Conservation (phyloP, 2,888 invertebrate genomes). For the Cryptocephalus moraei region DNA sequence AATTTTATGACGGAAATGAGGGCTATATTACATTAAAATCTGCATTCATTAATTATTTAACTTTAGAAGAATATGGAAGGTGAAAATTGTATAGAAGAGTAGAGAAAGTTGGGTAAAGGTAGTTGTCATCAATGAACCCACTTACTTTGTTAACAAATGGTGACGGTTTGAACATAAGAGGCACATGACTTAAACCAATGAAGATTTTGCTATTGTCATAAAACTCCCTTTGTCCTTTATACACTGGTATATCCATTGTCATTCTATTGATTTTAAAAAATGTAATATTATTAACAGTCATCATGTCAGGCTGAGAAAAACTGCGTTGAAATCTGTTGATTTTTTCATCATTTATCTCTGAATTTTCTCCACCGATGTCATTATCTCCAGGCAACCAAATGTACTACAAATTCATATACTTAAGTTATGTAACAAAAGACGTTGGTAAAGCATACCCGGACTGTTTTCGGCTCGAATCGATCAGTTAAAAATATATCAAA, state of each 20-base stretch:
- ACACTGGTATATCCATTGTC: slow-evolving; percentile 50
- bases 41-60: no score
- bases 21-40: no score
- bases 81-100: no score
- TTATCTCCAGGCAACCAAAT: slow-evolving; percentile 93
- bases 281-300: slow-evolving; percentile 50
- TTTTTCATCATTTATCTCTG: slow-evolving; percentile 59
- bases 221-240: slow-evolving; percentile 37
- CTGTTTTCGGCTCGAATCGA: no score
- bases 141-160: slow-evolving; percentile 43
- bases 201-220: slow-evolving; percentile 41
- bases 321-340: slow-evolving; percentile 60
- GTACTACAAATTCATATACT: slow-evolving; percentile 41
- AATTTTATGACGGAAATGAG: no score
- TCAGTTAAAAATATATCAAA: slow-evolving; percentile 47
- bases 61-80: no score
- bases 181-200: slow-evolving; percentile 66
- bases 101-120: no score
- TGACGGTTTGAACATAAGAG: slow-evolving; percentile 47
- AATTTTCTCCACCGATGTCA: slow-evolving; percentile 89
- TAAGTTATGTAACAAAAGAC: not conserved
- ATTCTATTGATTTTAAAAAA: slow-evolving; percentile 69
- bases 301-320: slow-evolving; percentile 59
- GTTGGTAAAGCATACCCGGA: no score
- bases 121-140: no score